Evolutionary conservation across 2,888 invertebrate genomes (phyloP), one percentile per base, ranked within the genome.

Genomic region (Netelia inedita): DNA sequence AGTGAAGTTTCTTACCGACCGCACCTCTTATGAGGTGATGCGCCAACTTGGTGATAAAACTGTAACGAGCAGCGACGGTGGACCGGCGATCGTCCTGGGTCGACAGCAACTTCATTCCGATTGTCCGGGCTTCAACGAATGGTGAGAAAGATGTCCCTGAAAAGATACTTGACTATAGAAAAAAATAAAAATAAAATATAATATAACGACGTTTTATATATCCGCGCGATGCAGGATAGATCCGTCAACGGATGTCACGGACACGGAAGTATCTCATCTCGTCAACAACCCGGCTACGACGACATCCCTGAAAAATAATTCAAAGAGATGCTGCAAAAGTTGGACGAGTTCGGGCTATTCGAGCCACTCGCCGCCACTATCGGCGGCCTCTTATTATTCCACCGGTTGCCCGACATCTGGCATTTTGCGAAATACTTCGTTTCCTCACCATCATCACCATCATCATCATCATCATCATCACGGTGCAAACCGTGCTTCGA

Each of bases 291-390:
- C 87, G 82, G 82, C 87, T 11, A 78, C 87, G 63, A 85, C 86
- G 35, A 35, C 16, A 35, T 5, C 55, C 84, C 10, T 81, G 83
- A 71, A 87, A 86, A 78, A 89, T 74, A 78, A 89, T 82, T 86
- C 88, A 55, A 90, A 87, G 88, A 89, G 90, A 89, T 92, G 90
- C 86, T 90, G 88, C 87, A 89, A 89, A 83, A 91, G 88, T n/a
- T 92, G 92, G 63, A 91, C 90, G 85, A 92, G 92, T 88, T 92
- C 92, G 59, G 92, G 92, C 82, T 92, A 92, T 71, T 91, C 91
- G 85, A 91, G 91, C 79, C 90, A 92, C 79, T 92, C 92, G 57
- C 90, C 91, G 9, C 91, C 91, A 35, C 83, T 91, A 55, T 91
- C 91, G 50, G 89, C 89, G 50, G 88, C 89, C 35, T 90, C 90